Conservation (phyloP, 2,888 invertebrate species). For the Diarsia brunnea region DNA sequence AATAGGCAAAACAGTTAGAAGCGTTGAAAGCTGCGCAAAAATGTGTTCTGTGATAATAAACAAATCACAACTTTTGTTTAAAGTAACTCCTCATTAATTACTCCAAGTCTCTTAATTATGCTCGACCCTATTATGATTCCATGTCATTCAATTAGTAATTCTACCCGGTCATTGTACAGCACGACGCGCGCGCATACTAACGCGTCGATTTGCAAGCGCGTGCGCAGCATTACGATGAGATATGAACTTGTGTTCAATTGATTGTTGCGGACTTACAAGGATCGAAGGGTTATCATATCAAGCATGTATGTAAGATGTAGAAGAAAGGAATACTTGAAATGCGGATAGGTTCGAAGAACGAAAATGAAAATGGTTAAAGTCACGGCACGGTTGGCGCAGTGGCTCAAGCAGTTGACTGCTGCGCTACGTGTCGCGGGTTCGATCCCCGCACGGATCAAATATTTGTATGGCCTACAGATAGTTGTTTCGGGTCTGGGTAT, state of each 20-base stretch:
- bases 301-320: background rate
- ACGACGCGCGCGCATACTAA: constrained; percentile 51
- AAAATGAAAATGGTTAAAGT: too few relatives aligned
- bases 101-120: background rate
- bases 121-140: constrained; percentile 1
- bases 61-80: background rate
- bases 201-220: constrained; percentile 36
- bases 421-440: too few relatives aligned
- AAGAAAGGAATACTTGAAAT: constrained; percentile 3
- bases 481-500: too few relatives aligned
- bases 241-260: constrained; percentile 45
- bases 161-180: constrained; percentile 43
- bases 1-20: too few relatives aligned
- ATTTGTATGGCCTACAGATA: too few relatives aligned
- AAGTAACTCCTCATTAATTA: background rate
- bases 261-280: constrained; percentile 16
- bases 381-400: too few relatives aligned
- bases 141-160: constrained; percentile 55
- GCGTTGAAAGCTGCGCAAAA: background rate
- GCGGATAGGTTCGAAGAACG: background rate
- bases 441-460: too few relatives aligned
- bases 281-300: constrained; percentile 4
- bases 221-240: constrained; percentile 47
- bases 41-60: background rate
- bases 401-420: too few relatives aligned